Percentiles rank a stretch among this genome's conserved stretches.
Conservation (phyloP, 2,797 vertebrate species). For the Neostethus bicornis region DNA sequence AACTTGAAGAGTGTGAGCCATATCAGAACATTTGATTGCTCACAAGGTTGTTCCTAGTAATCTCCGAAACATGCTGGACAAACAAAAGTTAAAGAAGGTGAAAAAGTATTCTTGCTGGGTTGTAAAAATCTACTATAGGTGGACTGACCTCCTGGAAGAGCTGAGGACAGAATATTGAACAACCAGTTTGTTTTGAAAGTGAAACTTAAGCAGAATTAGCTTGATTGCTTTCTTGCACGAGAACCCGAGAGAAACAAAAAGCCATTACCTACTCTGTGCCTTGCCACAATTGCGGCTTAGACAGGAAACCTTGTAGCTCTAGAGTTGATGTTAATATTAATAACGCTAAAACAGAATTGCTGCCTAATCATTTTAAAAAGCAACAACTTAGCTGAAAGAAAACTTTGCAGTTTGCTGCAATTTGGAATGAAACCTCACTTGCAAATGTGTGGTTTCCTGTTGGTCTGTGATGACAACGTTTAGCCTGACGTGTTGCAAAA, state of each 20-base stretch:
- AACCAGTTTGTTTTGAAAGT: conserved; percentile 45
- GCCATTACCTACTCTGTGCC: conserved; percentile 42
- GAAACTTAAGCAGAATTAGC: conserved; percentile 70
- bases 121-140: conserved; percentile 44
- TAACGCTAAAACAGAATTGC: conserved; percentile 19
- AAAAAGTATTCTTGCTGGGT: conserved; percentile 25
- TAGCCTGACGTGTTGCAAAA: conserved; percentile 18
- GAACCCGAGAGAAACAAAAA: conserved; percentile 43
- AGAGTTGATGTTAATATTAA: conserved; percentile 13
- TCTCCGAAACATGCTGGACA: conserved; percentile 34
- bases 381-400: conserved; percentile 23
- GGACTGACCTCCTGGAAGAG: conserved; percentile 35
- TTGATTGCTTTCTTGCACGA: conserved; percentile 63
- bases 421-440: conserved; percentile 19
- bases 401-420: conserved; percentile 21
- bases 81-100: conserved; percentile 28
- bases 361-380: conserved; percentile 36
- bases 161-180: conserved; percentile 56
- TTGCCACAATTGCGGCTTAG: conserved; percentile 38
- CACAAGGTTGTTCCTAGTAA: conserved; percentile 10
- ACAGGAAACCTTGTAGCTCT: conserved; percentile 17
- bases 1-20: conserved; percentile 9
- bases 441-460: conserved; percentile 27
- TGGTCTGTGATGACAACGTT: conserved; percentile 17
- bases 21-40: conserved; percentile 10